These are phyloP conservation scores for Solenodon paradoxus DNA, from an alignment of 2,113 vertebrate genomes.

Conservation along the genomic window DNA sequence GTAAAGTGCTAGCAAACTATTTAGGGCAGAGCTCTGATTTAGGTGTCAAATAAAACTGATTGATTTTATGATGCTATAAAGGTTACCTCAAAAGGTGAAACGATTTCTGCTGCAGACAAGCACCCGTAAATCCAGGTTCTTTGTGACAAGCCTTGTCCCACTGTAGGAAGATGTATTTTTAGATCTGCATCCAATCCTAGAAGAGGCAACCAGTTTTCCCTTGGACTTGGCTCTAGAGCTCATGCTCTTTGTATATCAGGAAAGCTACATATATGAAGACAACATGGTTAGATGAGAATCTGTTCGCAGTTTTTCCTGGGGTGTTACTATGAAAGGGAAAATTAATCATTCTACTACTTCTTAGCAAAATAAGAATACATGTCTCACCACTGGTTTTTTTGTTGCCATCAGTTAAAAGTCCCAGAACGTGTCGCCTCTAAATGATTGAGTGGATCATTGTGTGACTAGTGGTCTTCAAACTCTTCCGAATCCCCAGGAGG, in stretches of 20 bases:
- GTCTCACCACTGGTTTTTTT: not conserved
- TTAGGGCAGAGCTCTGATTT: slow-evolving; percentile 59
- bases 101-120: slow-evolving; percentile 39
- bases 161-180: slow-evolving; percentile 31
- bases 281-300: not conserved
- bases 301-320: not conserved
- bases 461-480: not conserved
- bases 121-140: slow-evolving; percentile 65
- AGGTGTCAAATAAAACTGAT: slow-evolving; percentile 73
- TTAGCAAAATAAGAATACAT: not conserved
- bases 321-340: not conserved
- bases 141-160: slow-evolving; percentile 51
- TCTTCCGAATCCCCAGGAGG: not conserved
- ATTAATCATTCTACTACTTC: not conserved
- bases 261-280: not conserved
- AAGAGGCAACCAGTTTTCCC: not conserved
- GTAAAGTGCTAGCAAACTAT: slow-evolving; percentile 31
- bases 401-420: not conserved
- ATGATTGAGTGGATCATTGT: not conserved
- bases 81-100: slow-evolving; percentile 67
- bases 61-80: slow-evolving; percentile 71
- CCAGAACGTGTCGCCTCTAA: not conserved
- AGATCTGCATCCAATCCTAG: not conserved
- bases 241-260: not conserved
- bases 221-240: not conserved